A percentile compares a stretch with the other conserved stretches of the same genome.
Evolutionary conservation across 1,140 invertebrate species (phyloP).

Genomic region (Lepidurus apus): DNA sequence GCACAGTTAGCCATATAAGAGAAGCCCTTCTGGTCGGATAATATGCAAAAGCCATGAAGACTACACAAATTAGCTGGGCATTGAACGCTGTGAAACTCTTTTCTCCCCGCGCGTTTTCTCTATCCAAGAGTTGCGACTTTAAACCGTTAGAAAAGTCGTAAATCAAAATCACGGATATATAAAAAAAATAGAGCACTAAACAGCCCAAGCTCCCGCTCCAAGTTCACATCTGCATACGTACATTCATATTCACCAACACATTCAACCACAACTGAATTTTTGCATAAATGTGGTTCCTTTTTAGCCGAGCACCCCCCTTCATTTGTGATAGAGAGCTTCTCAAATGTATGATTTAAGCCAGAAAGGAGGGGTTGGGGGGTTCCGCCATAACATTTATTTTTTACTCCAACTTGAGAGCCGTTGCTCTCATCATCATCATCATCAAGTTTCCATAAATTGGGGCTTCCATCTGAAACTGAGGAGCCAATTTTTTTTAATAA

Average conservation of each 20-base stretch:
- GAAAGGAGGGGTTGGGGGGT: not conserved
- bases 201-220: not conserved
- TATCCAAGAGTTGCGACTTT: conserved; percentile 13
- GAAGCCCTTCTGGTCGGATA: conserved; percentile 7
- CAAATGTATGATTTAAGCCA: not conserved
- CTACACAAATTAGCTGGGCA: conserved; percentile 9
- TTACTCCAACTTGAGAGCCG: not conserved
- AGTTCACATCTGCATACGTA: conserved; percentile 14
- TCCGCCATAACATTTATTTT: not conserved
- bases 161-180: conserved; percentile 10
- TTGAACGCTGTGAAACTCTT: conserved; percentile 19
- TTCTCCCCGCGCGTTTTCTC: not conserved
- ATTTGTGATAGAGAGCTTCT: not conserved
- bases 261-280: conserved; percentile 15
- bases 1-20: not conserved
- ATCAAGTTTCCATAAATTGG: not conserved
- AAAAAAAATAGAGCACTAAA: conserved; percentile 12
- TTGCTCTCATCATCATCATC: conserved; percentile 17
- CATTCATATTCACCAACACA: conserved; percentile 3
- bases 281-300: not conserved
- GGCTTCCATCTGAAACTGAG: not conserved
- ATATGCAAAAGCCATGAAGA: conserved; percentile 17
- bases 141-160: conserved; percentile 22
- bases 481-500: not conserved
- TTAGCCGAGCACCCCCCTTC: not conserved